Base-by-base conservation (phyloP, 2,888 invertebrate genomes). In the Drosophila niveifrons region DNA sequence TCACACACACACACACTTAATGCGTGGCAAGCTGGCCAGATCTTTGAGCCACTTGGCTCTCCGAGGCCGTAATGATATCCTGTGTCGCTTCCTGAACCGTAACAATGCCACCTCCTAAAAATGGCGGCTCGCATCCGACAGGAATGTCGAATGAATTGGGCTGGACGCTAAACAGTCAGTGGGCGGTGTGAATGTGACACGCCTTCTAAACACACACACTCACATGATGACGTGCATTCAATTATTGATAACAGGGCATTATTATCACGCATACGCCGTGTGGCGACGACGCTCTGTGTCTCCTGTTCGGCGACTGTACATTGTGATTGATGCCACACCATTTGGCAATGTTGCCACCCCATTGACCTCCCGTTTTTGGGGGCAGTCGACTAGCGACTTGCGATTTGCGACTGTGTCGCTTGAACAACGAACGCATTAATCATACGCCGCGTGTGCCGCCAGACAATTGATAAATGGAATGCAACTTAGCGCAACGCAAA, bases 391-490 rank as follows among this genome's bases (percentile, higher is more conserved):
- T 23, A 4, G 34, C 17, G 57, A 41, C n/a, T n/a, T n/a, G n/a
- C 56, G 48, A 41, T 48, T 34, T 17, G 39, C 52, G 31, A 31
- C 31, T 31, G 31, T 39, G 36, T 23, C 23, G 52, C 50, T 36
- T 57, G 23, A 57, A 44, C 17, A 23, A 56, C 43, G 44, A 23
- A 56, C 43, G 44, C 82, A 81, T 81, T 85, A 81, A 81, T 81
- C 82, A 81, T 82, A 82, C 66, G 82, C 67, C 53, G 73, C 70
- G 79, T 72, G 64, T 70, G 85, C 68, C 80, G 61, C 66, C 71
- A 55, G 77, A 50, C 80, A 67, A 47, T 62, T 81, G 85, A 85
- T 82, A 79, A 81, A 85, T 81, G 82, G 66, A 66, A 65, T 66
- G 73, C 70, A 68, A 56, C 59, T 67, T 66, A 43, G 62, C 66